A percentile compares a stretch with the other conserved stretches of the same genome.
Evolutionary conservation across 2,797 vertebrate species (phyloP).

Genomic region (Botia almorhae): DNA sequence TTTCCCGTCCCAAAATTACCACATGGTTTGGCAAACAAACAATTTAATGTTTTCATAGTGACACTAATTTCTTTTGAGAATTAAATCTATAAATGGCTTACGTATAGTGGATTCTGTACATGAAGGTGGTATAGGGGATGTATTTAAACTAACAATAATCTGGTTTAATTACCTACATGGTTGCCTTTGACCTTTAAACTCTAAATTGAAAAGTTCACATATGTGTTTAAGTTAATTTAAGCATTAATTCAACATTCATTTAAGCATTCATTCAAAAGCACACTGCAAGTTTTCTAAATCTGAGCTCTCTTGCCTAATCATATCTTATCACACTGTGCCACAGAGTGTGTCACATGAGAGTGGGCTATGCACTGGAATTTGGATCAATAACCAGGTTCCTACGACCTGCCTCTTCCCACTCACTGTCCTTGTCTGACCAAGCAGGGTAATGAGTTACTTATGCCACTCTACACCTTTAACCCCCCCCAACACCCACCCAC

Average conservation of each 20-base stretch:
- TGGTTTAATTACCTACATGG: background rate
- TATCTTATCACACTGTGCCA: conserved; percentile 15
- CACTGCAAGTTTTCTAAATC: background rate
- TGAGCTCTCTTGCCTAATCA: conserved; percentile 53
- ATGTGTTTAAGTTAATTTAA: background rate
- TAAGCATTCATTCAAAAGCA: background rate
- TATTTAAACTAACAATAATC: background rate
- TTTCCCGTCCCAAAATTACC: no score
- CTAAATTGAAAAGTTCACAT: no score
- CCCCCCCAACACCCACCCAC: no score
- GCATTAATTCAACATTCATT: background rate
- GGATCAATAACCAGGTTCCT: conserved; percentile 45
- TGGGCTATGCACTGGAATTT: conserved; percentile 37
- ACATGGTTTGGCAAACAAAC: background rate
- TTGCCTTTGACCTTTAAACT: background rate
- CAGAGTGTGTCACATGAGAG: conserved; percentile 9
- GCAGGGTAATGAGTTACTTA: conserved; percentile 79
- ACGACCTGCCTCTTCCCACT: conserved; percentile 61
- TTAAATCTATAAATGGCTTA: no score
- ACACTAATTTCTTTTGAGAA: background rate
- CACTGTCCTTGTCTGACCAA: conserved; percentile 68
- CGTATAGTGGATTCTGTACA: no score
- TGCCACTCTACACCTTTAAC: conserved; percentile 45
- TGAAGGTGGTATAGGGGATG: no score
- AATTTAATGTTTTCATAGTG: background rate